phyloP scores from a whole-genome alignment of 1,140 invertebrate species.

The Eumaeus atala region DNA sequence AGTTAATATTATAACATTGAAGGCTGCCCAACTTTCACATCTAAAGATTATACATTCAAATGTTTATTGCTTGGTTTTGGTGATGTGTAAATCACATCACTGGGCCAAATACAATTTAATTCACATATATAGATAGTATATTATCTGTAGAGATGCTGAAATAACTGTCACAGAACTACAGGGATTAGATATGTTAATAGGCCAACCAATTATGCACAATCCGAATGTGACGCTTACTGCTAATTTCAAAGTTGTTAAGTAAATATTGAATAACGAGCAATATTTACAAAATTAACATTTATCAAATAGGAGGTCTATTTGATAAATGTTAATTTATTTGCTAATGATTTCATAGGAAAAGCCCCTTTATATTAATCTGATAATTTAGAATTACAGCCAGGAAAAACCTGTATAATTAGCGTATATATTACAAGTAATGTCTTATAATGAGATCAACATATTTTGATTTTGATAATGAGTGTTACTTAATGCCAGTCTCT shows the following conservation, averaged over 20 bases:
- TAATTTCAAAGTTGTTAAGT: background rate
- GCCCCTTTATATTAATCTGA: background rate
- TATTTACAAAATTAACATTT: background rate
- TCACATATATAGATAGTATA: too few relatives aligned
- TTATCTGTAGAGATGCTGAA: too few relatives aligned
- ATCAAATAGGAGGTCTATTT: background rate
- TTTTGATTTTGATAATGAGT: slow-evolving; percentile 1
- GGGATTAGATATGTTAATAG: background rate
- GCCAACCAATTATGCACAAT: background rate
- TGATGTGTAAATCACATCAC: background rate
- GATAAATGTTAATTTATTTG: background rate
- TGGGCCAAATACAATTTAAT: background rate
- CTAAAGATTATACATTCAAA: background rate
- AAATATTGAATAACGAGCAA: background rate
- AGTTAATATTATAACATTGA: background rate
- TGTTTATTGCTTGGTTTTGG: background rate
- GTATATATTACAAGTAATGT: background rate
- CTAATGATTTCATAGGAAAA: background rate
- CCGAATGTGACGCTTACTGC: background rate
- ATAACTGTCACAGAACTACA: background rate
- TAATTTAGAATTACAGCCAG: background rate
- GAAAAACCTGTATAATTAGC: background rate
- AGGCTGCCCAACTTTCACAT: background rate
- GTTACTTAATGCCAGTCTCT: background rate
- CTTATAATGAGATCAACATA: background rate